Evolutionary conservation across 2,113 vertebrate species (phyloP), one percentile per base, ranked within the genome.

Genomic region (Epinephelus cyanopodus): DNA sequence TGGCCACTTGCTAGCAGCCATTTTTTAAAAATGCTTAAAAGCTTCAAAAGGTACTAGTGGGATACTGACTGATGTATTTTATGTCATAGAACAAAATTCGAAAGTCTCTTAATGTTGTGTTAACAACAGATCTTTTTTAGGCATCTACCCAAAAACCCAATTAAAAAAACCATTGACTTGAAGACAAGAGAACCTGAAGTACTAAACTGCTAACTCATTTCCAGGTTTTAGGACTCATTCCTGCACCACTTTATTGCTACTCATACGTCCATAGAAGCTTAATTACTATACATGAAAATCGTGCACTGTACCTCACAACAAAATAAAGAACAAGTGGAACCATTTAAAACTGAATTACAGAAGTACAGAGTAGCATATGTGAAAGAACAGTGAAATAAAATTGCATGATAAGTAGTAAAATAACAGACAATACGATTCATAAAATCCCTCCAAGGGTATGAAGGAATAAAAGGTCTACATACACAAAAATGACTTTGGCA

Each of bases 401-500:
- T 14, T 52, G 4, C 45, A 47, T 3, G 6, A 37, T 37, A 37
- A 37, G 33, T 1, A 58, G 15, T 17, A 25, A 62, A 42, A 42
- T 3, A 42, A 19, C 12, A 13, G 2, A 39, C 33, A 12, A 13
- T 62, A 21, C 39, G 13, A 47, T 63, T 42, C 12, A 45, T 64
- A 1, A 37, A 54, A 19, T 33, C 39, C 17, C 37, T 65, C n/a
- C 19, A 9, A 39, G 72, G 21, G 57, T 17, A 73, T 19, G 10
- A 57, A 62, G 45, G 75, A 72, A 37, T 81, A 86, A 27, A 11
- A 2, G 9, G 11, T 45, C 11, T 45, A 45, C 42, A 45, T 45
- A 45, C 12, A 45, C 15, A 77, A 58, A 79, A 69, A 66, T 27
- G 12, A 66, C 8, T 58, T 66, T 12, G 62, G 69, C 12, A 73